phyloP scores from a whole-genome alignment of 2,888 invertebrate genomes.

The Ptilodon capucinus region DNA sequence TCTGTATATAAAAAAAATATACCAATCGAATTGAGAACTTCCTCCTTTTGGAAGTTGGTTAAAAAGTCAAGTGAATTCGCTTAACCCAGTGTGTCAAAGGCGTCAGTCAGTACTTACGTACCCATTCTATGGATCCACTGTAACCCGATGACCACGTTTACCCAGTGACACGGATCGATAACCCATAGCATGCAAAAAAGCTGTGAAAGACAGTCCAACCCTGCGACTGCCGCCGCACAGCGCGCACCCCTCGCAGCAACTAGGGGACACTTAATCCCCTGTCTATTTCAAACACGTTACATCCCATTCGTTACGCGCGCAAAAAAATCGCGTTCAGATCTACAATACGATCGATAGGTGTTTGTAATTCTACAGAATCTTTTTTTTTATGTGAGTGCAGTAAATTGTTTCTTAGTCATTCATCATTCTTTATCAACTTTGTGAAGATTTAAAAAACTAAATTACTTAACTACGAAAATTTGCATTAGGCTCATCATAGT shows the following conservation, averaged over 20 bases:
- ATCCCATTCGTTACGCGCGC: slow-evolving; percentile 78
- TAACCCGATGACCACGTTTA: not conserved
- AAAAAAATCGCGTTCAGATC: slow-evolving; percentile 77
- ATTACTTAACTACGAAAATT: too few relatives aligned
- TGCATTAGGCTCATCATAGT: not conserved
- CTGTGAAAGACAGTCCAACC: slow-evolving; percentile 9
- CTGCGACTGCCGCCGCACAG: slow-evolving; percentile 18
- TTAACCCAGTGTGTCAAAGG: too few relatives aligned
- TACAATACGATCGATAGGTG: slow-evolving; percentile 68
- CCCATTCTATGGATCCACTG: too few relatives aligned
- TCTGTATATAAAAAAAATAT: too few relatives aligned
- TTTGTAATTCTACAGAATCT: slow-evolving; percentile 19
- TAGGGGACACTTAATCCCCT: slow-evolving; percentile 79
- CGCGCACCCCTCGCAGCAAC: slow-evolving; percentile 48
- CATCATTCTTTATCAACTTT: too few relatives aligned
- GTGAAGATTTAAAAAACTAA: too few relatives aligned
- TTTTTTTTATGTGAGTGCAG: not conserved
- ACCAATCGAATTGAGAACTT: too few relatives aligned
- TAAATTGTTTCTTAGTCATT: too few relatives aligned
- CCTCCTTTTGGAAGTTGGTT: too few relatives aligned
- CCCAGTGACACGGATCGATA: slow-evolving; percentile 10
- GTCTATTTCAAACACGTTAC: slow-evolving; percentile 82
- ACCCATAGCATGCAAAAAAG: slow-evolving; percentile 21
- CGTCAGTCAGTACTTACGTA: too few relatives aligned
- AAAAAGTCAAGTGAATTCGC: too few relatives aligned